Base-by-base conservation (phyloP, 1,140 invertebrate genomes). In the Megathymus violae region DNA sequence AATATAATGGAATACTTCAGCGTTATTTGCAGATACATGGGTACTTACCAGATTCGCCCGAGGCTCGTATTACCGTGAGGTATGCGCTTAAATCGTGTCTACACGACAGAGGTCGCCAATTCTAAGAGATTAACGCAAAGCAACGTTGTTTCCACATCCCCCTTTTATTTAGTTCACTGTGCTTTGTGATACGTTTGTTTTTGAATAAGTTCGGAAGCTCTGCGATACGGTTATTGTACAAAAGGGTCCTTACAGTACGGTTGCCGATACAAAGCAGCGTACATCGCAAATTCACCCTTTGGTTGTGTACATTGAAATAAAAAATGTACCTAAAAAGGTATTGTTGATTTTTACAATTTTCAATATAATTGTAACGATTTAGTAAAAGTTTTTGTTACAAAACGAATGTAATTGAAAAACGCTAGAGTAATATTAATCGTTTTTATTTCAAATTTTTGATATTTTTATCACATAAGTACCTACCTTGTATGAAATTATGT, bases 1-100 rank as follows among this genome's bases (percentile, higher is more conserved):
- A 80, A 89, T 87, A 89, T 88, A 88, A 89, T 87, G 78, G 78
- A 87, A 88, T 87, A 87, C 84, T 88, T 87, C 76, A 82, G 73
- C 71, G 71, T 85, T 89, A 87, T 89, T 89, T 88, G 82, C 80
- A 76, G 75, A 82, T 78, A 88, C 80, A 81, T 68, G 73, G 76
- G 64, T 81, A 80, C 78, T 81, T 83, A 75, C 69, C 52, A 69
- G 71, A 78, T 72, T 58, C 54, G 83, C 87, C 80, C 27, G 61
- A 41, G 80, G 85, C 74, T 34, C 31, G 80, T 85, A 85, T 85
- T 88, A 89, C 80, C 76, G 74, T 81, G 73, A 72, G 71, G 75
- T 75, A 81, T 76, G 76, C 67, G 72, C 64, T 69, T 75, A 81
- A 80, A 80, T 78, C 74, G 74, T 69, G 76, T 71, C 72, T 76